Base-by-base conservation (phyloP, 2,888 invertebrate genomes). In the Kryphioiulus occultus region DNA sequence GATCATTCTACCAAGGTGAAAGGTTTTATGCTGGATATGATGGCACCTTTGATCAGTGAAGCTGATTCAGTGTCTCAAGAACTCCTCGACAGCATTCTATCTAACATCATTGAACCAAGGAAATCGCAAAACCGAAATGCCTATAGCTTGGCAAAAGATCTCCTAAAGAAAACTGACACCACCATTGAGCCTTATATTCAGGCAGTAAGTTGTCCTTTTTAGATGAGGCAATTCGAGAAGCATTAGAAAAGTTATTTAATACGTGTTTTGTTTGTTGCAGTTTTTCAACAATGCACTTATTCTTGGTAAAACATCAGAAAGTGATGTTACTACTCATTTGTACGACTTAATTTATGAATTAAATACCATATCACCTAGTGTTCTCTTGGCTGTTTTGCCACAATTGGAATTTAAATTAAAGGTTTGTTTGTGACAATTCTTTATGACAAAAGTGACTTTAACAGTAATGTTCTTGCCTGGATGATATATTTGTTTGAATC, bases 281-380 rank as follows among this genome's bases (percentile, higher is more conserved):
- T 99, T 99, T 92, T 98, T 99, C 93, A 98, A 98, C 93, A 97
- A 98, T 92, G 96, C 97, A 68, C 93, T 99, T 88, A 97, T 99
- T 90, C 93, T 98, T 92, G 98, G 98, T 88, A 98, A 97, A 92
- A 96, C 85, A 10, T 91, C 92, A 12, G 91, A 92, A 88, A 92
- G 91, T 90, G 91, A 91, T 39, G 90, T 92, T 44, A 91, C 92
- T 0, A 86, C 88, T 35, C 90, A 90, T 68, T 87, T 99, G 59
- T 99, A 98, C 92, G 98, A 99, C 92, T 94, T 99, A 89, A 98
- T 99, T 90, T 98, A 98, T 92, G 99, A 99, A 92, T 93, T 99
- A 90, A 97, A 99, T 92, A 96, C 96, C 91, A 98, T 98, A 90
- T 96, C 97, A 91, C 96, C 98, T 0, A 94, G 95, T 90, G 95